phyloP scores from a whole-genome alignment of 2,113 vertebrate genomes.

The Eretmochelys imbricata region DNA sequence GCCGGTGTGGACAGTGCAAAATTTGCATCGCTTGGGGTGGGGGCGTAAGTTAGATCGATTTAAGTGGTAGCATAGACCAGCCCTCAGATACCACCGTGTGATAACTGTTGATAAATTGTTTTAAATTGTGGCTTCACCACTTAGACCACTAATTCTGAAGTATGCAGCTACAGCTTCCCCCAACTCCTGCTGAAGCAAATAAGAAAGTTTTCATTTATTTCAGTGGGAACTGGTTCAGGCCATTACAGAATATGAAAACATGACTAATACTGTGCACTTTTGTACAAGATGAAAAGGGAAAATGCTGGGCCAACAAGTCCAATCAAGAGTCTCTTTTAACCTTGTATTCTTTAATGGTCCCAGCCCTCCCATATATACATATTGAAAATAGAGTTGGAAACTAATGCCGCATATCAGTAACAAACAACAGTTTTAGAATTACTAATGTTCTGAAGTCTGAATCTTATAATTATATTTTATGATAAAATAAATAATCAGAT shows the following conservation, averaged over 20 bases:
- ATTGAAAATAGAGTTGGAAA: not conserved
- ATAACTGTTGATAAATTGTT: not conserved
- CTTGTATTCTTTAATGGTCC: not conserved
- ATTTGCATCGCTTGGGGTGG: too few species aligned
- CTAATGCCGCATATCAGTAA: not conserved
- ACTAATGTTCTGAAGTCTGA: not conserved
- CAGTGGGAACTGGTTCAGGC: accelerated
- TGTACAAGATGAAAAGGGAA: not conserved
- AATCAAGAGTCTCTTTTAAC: not conserved
- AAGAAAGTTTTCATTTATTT: not conserved
- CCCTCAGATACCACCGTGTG: not conserved
- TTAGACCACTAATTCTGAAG: not conserved
- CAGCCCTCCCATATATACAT: accelerated
- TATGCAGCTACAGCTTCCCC: not conserved
- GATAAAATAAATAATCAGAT: not conserved
- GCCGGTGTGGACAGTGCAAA: too few species aligned
- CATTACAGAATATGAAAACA: not conserved
- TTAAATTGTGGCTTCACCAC: not conserved
- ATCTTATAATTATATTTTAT: not conserved
- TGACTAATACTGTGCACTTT: not conserved
- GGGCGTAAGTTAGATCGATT: too few species aligned
- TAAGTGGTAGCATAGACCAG: too few species aligned
- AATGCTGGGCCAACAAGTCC: not conserved
- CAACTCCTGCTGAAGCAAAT: not conserved
- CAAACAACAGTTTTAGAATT: not conserved